Conservation (phyloP, 1,140 invertebrate species). For the Leucophenga varia region DNA sequence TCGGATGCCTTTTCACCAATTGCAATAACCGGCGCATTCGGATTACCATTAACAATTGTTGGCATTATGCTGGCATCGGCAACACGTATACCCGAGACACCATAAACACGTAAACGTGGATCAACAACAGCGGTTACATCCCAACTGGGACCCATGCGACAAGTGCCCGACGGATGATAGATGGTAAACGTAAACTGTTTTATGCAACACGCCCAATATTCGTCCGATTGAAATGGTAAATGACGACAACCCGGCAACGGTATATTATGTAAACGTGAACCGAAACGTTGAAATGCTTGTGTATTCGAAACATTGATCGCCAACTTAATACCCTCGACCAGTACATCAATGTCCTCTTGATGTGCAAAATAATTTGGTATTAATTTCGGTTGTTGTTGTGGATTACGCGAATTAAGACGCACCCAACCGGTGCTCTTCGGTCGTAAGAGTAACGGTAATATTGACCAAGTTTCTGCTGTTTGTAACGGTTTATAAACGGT, state of each 20-base stretch:
- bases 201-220: slow-evolving; percentile 81
- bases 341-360: slow-evolving; percentile 71
- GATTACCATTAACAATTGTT: slow-evolving; percentile 77
- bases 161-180: slow-evolving; percentile 82
- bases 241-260: slow-evolving; percentile 78
- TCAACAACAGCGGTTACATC: slow-evolving; percentile 82
- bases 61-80: slow-evolving; percentile 81
- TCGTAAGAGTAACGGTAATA: slow-evolving; percentile 75
- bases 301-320: slow-evolving; percentile 78
- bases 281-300: slow-evolving; percentile 76
- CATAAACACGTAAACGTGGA: slow-evolving; percentile 71
- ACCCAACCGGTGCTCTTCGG: slow-evolving; percentile 83
- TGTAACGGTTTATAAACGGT: slow-evolving; percentile 81
- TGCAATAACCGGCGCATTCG: slow-evolving; percentile 71
- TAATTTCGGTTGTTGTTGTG: slow-evolving; percentile 79
- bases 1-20: slow-evolving; percentile 79
- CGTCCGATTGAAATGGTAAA: slow-evolving; percentile 71
- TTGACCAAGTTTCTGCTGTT: slow-evolving; percentile 79
- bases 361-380: slow-evolving; percentile 89
- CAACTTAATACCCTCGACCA: slow-evolving; percentile 81
- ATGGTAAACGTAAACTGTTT: slow-evolving; percentile 81
- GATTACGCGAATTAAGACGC: slow-evolving; percentile 75
- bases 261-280: slow-evolving; percentile 74
- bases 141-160: slow-evolving; percentile 79
- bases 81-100: slow-evolving; percentile 70